These are phyloP conservation scores for Nebria salina DNA, from an alignment of 2,888 invertebrate genomes.

Conservation along the genomic window DNA sequence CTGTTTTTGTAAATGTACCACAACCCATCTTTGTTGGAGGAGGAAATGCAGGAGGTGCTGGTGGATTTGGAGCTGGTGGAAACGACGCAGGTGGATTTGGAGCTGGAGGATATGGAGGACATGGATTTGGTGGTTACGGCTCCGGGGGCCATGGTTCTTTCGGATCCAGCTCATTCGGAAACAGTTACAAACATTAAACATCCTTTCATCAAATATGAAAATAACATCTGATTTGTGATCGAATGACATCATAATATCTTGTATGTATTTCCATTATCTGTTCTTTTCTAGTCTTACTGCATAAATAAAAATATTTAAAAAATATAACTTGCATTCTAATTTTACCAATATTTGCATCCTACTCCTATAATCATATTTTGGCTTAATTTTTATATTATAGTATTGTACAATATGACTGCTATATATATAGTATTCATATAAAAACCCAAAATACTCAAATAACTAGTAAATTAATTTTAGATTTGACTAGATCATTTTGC, in stretches of 20 bases:
- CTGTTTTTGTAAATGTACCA: conserved; percentile 5
- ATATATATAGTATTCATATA: no score
- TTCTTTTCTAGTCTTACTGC: not conserved
- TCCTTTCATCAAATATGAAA: not conserved
- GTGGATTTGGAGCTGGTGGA: conserved; percentile 20
- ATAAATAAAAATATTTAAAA: not conserved
- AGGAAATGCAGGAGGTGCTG: not conserved
- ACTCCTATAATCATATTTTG: no score
- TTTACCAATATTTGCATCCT: not conserved
- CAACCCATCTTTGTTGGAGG: conserved; percentile 18
- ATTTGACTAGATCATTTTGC: no score
- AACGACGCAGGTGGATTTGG: not conserved
- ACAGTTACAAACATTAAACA: not conserved
- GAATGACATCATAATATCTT: not conserved
- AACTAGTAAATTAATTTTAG: no score
- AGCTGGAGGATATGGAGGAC: conserved; percentile 4
- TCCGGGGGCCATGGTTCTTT: not conserved
- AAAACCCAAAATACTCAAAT: no score
- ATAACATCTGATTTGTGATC: conserved; percentile 1
- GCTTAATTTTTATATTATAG: no score
- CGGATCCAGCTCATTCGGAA: not conserved
- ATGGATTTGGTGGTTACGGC: not conserved
- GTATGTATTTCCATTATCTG: not conserved
- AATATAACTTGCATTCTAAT: not conserved
- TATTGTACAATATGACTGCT: no score